These are phyloP conservation scores for Pygmarrhopalites habei DNA, from an alignment of 1,140 invertebrate genomes.

Conservation along the genomic window DNA sequence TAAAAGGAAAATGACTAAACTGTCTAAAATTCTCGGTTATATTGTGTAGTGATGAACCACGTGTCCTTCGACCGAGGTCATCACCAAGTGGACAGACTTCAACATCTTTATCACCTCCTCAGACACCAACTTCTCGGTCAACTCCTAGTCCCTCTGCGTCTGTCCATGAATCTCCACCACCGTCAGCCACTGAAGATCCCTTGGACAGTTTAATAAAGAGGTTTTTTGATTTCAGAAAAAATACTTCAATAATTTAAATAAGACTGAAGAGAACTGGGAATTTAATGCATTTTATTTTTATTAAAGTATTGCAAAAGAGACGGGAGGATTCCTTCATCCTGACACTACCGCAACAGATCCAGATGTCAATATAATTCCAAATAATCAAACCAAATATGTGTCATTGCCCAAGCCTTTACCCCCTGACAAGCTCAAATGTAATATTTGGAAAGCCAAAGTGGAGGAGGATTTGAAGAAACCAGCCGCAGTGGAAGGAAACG, in stretches of 20 bases:
- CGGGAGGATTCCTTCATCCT: slow-evolving; percentile 25
- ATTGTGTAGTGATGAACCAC: slow-evolving; percentile 31
- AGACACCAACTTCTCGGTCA: slow-evolving; percentile 34
- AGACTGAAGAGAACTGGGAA: too few species aligned
- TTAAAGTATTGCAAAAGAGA: slow-evolving; percentile 55
- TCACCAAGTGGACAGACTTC: slow-evolving; percentile 27
- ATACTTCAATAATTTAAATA: too few species aligned
- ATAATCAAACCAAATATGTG: slow-evolving; percentile 49
- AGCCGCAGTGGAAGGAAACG: slow-evolving; percentile 40
- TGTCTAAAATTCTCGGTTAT: too few species aligned
- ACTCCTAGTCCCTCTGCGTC: slow-evolving; percentile 38
- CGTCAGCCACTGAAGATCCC: slow-evolving; percentile 47
- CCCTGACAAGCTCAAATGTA: slow-evolving; percentile 84
- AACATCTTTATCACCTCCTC: slow-evolving; percentile 29
- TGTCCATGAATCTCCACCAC: slow-evolving; percentile 13
- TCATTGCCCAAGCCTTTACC: slow-evolving; percentile 58
- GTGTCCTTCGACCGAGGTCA: slow-evolving; percentile 22
- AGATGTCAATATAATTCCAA: slow-evolving; percentile 43
- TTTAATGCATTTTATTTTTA: too few species aligned
- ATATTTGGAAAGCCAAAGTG: slow-evolving; percentile 71
- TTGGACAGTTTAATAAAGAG: slow-evolving; percentile 57
- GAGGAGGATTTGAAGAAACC: slow-evolving; percentile 51
- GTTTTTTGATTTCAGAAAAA: too few species aligned
- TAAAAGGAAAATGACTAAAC: too few species aligned
- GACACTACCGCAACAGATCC: slow-evolving; percentile 22